Evolutionary conservation across 2,888 invertebrate genomes (phyloP).

Genomic region (Eupithecia subfuscata): DNA sequence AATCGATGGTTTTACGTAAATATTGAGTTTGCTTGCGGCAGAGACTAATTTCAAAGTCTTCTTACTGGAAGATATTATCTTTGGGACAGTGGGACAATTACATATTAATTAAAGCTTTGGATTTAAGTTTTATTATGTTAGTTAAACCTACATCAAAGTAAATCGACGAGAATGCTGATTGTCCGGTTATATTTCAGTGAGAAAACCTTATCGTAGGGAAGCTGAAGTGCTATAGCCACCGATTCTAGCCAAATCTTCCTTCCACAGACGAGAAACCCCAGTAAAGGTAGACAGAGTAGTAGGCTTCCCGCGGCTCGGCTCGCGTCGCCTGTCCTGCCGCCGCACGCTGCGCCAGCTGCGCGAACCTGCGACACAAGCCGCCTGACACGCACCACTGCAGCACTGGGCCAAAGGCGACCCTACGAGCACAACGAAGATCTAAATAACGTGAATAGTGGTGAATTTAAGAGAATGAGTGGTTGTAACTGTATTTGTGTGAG

Average conservation of each 20-base stretch:
- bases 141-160: too few relatives aligned
- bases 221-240: too few relatives aligned
- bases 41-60: too few relatives aligned
- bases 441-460: background rate
- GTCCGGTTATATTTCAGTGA: too few relatives aligned
- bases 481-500: background rate
- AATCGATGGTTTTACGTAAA: too few relatives aligned
- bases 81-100: too few relatives aligned
- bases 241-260: background rate
- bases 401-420: slow-evolving; percentile 5
- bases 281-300: slow-evolving; percentile 91
- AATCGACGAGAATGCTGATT: too few relatives aligned
- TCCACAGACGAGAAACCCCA: slow-evolving; percentile 80
- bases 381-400: slow-evolving; percentile 35
- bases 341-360: slow-evolving; percentile 97
- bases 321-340: slow-evolving; percentile 97
- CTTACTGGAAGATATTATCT: too few relatives aligned
- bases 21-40: too few relatives aligned
- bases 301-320: slow-evolving; percentile 93
- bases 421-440: background rate
- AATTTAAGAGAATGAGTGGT: background rate
- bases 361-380: slow-evolving; percentile 31
- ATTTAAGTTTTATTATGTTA: too few relatives aligned
- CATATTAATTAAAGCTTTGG: too few relatives aligned
- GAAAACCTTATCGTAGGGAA: too few relatives aligned